Evolutionary conservation across 2,888 invertebrate species (phyloP).

Genomic region (Stomorhina lunata): DNA sequence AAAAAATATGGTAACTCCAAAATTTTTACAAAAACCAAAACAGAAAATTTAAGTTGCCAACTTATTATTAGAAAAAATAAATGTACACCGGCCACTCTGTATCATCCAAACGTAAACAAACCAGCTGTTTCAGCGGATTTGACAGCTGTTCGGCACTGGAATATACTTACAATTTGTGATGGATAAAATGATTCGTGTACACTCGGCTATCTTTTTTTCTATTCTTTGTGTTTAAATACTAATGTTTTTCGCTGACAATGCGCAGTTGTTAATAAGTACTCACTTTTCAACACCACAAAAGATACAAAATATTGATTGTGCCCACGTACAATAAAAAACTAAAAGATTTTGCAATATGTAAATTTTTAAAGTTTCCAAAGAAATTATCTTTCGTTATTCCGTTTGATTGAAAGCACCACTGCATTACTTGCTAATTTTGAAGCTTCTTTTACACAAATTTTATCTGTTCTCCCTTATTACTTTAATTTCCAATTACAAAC

Average conservation of each 20-base stretch:
- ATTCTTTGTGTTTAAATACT: conserved; percentile 60
- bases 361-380: not conserved
- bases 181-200: conserved; percentile 28
- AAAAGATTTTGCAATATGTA: conserved; percentile 17
- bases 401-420: not conserved
- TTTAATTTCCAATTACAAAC: conserved; percentile 12
- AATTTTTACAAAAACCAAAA: no score
- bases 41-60: not conserved
- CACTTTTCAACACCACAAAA: conserved; percentile 59
- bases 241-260: conserved; percentile 64
- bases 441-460: not conserved
- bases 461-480: not conserved
- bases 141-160: conserved; percentile 56
- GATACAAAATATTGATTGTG: conserved; percentile 56
- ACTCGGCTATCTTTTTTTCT: conserved; percentile 37
- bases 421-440: not conserved
- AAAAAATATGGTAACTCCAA: no score
- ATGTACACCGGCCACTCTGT: not conserved
- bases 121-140: conserved; percentile 37
- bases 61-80: not conserved
- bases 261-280: conserved; percentile 64
- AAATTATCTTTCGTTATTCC: not conserved
- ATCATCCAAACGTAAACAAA: not conserved
- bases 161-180: conserved; percentile 30
- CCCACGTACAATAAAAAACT: conserved; percentile 50